A percentile compares a stretch with the other conserved stretches of the same genome.
Evolutionary conservation across 2,797 vertebrate genomes (phyloP).

Genomic region (Hydrophis major): DNA sequence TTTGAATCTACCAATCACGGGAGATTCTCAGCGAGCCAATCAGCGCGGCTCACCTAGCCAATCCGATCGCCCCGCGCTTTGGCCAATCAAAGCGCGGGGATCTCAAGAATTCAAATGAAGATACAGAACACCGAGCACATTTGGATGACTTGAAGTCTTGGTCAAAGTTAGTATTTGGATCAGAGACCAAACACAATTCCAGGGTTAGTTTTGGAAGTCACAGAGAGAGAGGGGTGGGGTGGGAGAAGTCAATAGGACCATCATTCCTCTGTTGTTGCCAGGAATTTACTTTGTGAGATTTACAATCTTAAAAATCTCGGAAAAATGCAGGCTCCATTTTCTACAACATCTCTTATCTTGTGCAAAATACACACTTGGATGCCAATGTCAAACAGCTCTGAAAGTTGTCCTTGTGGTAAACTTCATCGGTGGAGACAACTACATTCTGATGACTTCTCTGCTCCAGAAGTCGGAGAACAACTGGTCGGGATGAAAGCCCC

Average conservation of each 20-base stretch:
- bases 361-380: neutral
- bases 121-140: neutral
- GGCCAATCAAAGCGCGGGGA: too few species aligned
- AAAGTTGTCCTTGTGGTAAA: neutral
- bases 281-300: neutral
- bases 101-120: too few species aligned
- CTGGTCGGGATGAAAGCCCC: constrained; percentile 1
- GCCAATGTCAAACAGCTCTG: neutral
- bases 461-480: neutral
- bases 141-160: neutral
- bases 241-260: neutral
- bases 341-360: neutral
- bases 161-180: neutral
- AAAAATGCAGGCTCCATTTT: neutral
- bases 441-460: neutral
- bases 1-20: too few species aligned
- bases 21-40: too few species aligned
- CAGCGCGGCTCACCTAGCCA: too few species aligned
- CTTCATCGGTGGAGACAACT: neutral
- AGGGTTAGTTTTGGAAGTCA: neutral
- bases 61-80: too few species aligned
- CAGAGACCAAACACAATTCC: neutral
- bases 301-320: neutral
- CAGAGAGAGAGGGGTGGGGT: too few species aligned
- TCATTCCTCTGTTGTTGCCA: neutral